Base-by-base conservation (phyloP, 2,113 vertebrate species). In the Rhodinocichla rosea region DNA sequence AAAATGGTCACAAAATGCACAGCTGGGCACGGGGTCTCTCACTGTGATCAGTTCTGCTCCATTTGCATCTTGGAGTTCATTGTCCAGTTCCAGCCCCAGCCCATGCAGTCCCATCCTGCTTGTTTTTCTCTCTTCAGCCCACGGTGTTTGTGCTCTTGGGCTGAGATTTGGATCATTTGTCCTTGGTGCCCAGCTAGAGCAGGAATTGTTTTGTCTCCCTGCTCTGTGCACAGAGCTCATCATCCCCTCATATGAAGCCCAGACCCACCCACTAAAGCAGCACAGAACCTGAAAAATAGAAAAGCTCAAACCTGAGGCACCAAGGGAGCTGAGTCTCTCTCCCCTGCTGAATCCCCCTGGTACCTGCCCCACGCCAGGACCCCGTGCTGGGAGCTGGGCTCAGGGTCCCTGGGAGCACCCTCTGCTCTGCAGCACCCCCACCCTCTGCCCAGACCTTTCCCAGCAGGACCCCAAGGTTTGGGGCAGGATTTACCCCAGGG, bases 401-500 rank as follows among this genome's bases (percentile, higher is more conserved):
- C 0, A 0, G 64, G 22, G 22, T 6, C 24, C 0, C 0, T 13
- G 56, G 42, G 35, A 90, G 26, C 28, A 35, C 2, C 50, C 55
- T 7, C 15, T 62, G 28, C 23, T 9, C 56, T 17, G 1, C 45
- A 60, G 27, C 30, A 55, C 4, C 45, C 40, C 17, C 6, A 24
- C 12, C 11, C 32, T 2, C 0, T 18, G 56, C 53, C 22, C 4
- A 1, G 27, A 3, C 53, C 40, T 44, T 22, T 44, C 39, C n/a
- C 37, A 13, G 62, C n/a, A 59, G 39, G 12, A 53, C 6, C 37
- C 49, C 42, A 21, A 55, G 21, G 28, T 80, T 35, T 63, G 35
- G 28, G 7, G 23, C 27, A 52, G 69, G 63, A 32, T 75, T 79
- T 24, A 56, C 17, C 18, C 42, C n/a, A 57, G 30, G 13, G 33